Percentiles rank a stretch among this genome's conserved stretches.
Conservation (phyloP, 2,113 vertebrate genomes). For the Bos taurus region DNA sequence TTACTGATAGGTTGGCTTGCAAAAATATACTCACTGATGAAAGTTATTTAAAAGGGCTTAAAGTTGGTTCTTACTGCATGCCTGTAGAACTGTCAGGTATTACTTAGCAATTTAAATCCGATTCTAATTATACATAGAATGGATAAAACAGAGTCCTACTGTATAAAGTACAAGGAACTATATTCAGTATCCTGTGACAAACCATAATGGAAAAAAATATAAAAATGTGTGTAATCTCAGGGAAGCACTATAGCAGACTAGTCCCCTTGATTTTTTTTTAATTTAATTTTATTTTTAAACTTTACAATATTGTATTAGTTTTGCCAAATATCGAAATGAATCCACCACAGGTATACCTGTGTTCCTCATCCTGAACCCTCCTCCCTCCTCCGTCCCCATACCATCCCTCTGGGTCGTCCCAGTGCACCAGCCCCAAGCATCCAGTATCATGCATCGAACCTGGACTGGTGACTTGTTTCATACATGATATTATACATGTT, state of each 20-base stretch:
- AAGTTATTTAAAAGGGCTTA: not conserved
- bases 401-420: too few relatives aligned
- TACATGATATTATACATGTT: too few relatives aligned
- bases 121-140: not conserved
- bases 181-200: not conserved
- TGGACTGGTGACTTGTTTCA: too few relatives aligned
- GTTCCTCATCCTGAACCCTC: too few relatives aligned
- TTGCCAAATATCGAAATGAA: too few relatives aligned
- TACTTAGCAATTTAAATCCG: conserved; percentile 2
- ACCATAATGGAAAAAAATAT: not conserved
- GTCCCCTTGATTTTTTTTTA: not conserved
- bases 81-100: not conserved
- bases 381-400: too few relatives aligned
- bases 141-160: not conserved
- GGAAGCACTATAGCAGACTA: not conserved
- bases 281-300: too few relatives aligned
- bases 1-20: not conserved
- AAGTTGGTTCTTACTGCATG: not conserved
- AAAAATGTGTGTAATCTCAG: not conserved
- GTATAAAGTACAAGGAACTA: not conserved
- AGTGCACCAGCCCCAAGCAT: too few relatives aligned
- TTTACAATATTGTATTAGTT: too few relatives aligned
- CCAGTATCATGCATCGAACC: too few relatives aligned
- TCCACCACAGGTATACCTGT: too few relatives aligned
- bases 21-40: not conserved